Evolutionary conservation across 2,797 vertebrate species (phyloP), one percentile per base, ranked within the genome.

Genomic region (Amblyopsis hoosieri): DNA sequence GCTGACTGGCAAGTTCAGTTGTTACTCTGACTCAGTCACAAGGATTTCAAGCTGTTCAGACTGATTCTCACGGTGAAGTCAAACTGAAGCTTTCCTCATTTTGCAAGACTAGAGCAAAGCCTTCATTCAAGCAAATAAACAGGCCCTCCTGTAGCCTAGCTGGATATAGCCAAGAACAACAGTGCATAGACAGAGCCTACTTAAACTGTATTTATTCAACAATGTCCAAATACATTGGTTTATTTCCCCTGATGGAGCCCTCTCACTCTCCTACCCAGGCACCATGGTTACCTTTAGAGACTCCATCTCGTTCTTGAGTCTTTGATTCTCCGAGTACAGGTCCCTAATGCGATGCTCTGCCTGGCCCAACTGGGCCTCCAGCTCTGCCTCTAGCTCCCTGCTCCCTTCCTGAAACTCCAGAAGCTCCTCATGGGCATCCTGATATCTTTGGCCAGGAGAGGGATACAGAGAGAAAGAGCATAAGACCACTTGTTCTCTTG

Each of bases 351-450:
- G 93, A 74, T 95, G 93, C 81, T 98, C 96, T 1, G 96, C 94
- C 65, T 98, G 96, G 6, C 94, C 92, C 69, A 98, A 90, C 75
- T 98, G 96, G 0, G 96, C 91, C 64, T 98, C 96, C 90, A 98
- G 91, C 81, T 98, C 96, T 0, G 96, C 96, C 88, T 98, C 96
- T 82, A 98, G 85, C 80, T 98, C 96, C 73, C 96, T 89, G 93
- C 96, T 98, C 64, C 96, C 96, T 87, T 97, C 96, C 90, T 98
- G 96, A 79, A 97, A 98, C 79, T 98, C 96, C 85, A 94, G 91
- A 83, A 98, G 93, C 86, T 97, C 96, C 87, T 98, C 96, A 42
- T 91, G 95, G 23, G 95, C 94, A 82, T 98, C 95, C 89, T 95
- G 94, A 72, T 92, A 96, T 88, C 96, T 98, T 76, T 1, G 4